Conservation (phyloP, 2,888 invertebrate species). For the Rhabditoides inermis region DNA sequence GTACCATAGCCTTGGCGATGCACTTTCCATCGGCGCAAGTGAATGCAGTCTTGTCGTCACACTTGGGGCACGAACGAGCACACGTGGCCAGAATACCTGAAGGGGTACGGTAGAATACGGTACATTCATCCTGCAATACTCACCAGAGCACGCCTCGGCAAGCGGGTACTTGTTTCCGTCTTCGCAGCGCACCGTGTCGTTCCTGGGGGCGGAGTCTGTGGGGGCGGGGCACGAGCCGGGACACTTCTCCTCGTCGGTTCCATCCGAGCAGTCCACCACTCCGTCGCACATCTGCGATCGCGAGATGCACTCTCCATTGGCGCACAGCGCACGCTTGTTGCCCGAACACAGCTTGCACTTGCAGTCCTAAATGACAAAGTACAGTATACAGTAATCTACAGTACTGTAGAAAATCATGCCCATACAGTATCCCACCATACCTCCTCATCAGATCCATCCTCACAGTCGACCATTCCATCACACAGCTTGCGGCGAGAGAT, state of each 20-base stretch:
- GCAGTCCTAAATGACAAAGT: slow-evolving; percentile 35
- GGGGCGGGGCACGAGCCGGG: slow-evolving; percentile 23
- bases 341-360: slow-evolving; percentile 39
- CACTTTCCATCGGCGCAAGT: slow-evolving; percentile 24
- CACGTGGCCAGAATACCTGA: no score
- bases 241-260: slow-evolving; percentile 34
- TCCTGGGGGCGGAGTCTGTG: no score
- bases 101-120: no score
- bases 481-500: slow-evolving; percentile 14
- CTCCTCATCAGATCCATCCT: no score
- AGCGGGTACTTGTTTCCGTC: slow-evolving; percentile 17
- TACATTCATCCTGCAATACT: slow-evolving; percentile 14
- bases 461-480: slow-evolving; percentile 23
- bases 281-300: slow-evolving; percentile 38
- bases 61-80: slow-evolving; percentile 20
- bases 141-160: slow-evolving; percentile 34
- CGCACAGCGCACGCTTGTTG: slow-evolving; percentile 28
- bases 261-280: slow-evolving; percentile 31
- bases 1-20: slow-evolving; percentile 17
- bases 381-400: no score
- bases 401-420: no score
- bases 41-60: slow-evolving; percentile 28
- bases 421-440: no score
- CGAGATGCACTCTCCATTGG: slow-evolving; percentile 32
- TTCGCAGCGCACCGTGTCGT: no score